Evolutionary conservation across 1,140 invertebrate genomes (phyloP).

Genomic region (Mycetomoellerius zeteki): DNA sequence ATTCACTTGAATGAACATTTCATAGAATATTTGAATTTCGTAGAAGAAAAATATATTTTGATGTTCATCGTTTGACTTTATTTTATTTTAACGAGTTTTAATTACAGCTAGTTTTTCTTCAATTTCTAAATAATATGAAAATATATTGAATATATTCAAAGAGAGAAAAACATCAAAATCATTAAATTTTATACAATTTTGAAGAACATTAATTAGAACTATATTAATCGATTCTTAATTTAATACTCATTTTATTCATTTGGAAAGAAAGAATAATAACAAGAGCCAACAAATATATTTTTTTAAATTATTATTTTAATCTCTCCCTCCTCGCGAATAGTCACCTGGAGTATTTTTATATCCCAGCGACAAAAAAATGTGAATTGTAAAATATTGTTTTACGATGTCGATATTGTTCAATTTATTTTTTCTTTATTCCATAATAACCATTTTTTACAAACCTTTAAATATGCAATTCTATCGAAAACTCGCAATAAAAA

Average conservation of each 20-base stretch:
- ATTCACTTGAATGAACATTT: background rate
- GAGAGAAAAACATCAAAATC: background rate
- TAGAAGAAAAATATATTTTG: background rate
- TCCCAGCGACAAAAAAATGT: no score
- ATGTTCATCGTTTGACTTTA: background rate
- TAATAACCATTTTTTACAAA: no score
- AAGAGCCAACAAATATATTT: background rate
- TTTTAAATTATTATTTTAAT: background rate
- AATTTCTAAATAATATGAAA: background rate
- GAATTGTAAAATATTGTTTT: no score
- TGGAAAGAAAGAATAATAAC: background rate
- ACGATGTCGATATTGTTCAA: no score
- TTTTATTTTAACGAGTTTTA: background rate
- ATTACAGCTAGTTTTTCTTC: background rate
- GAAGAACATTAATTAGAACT: background rate
- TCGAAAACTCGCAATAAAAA: no score
- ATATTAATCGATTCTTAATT: background rate
- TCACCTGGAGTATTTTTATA: no score
- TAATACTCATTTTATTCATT: background rate
- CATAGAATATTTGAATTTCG: background rate
- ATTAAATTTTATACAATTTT: slow-evolving; percentile 7
- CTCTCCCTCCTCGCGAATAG: no score
- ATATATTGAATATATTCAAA: background rate
- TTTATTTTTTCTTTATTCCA: no score
- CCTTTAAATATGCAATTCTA: no score